Percentiles rank a stretch among this genome's conserved stretches.
Conservation (phyloP, 1,140 invertebrate genomes). For the Tigriopus japonicus region DNA sequence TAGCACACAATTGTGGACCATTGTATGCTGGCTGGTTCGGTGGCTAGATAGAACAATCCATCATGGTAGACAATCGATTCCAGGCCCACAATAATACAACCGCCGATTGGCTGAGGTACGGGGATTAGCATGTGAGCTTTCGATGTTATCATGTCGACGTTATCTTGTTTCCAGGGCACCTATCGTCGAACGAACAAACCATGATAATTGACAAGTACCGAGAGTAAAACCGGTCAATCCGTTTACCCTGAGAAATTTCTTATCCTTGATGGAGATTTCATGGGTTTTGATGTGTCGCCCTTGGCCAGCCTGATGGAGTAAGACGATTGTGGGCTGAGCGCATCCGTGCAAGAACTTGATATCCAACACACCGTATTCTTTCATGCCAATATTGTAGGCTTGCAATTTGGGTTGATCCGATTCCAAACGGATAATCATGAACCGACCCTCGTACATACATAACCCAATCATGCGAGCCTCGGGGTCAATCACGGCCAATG, state of each 20-base stretch:
- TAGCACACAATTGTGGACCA: constrained; percentile 91
- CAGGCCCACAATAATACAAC: constrained; percentile 86
- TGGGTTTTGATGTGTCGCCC: constrained; percentile 90
- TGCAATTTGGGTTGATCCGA: constrained; percentile 37
- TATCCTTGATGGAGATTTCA: constrained; percentile 80
- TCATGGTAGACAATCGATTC: constrained; percentile 95
- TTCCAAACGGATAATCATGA: constrained; percentile 81
- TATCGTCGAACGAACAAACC: constrained; percentile 18
- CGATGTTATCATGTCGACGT: constrained; percentile 91
- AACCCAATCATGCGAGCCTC: constrained; percentile 83
- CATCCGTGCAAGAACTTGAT: constrained; percentile 89
- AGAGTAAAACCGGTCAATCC: constrained; percentile 11
- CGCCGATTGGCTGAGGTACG: constrained; percentile 79
- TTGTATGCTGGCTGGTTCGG: constrained; percentile 74
- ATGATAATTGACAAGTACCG: neutral
- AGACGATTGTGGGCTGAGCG: constrained; percentile 73
- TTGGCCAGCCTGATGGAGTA: constrained; percentile 86
- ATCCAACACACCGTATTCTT: constrained; percentile 84
- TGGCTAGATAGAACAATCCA: constrained; percentile 68
- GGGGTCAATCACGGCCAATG: constrained; percentile 68
- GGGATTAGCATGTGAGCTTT: constrained; percentile 90
- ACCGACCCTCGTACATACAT: constrained; percentile 83
- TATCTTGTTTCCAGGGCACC: constrained; percentile 91
- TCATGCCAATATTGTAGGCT: constrained; percentile 39
- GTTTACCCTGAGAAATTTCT: constrained; percentile 72